A percentile compares a stretch with the other conserved stretches of the same genome.
These are phyloP conservation scores for Chrysina gloriosa DNA, from an alignment of 2,888 invertebrate species.

Conservation along the genomic window DNA sequence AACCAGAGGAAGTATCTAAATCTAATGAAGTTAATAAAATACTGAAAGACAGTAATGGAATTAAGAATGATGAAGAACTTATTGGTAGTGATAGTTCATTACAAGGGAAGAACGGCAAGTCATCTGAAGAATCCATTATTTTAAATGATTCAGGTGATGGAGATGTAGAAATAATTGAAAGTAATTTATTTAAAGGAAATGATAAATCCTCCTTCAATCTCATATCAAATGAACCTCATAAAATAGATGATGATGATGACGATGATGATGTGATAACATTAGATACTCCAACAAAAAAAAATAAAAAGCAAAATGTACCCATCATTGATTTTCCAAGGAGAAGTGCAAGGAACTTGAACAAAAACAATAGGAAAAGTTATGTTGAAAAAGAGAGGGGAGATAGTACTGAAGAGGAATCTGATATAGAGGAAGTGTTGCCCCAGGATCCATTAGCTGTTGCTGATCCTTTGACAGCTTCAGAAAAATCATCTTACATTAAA, in stretches of 20 bases:
- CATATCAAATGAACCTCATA: slow-evolving; percentile 53
- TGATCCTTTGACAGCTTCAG: slow-evolving; percentile 51
- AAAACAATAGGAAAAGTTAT: slow-evolving; percentile 65
- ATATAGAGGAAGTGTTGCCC: slow-evolving; percentile 73
- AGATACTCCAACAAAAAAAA: slow-evolving; percentile 64
- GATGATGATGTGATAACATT: slow-evolving; percentile 54
- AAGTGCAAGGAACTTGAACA: slow-evolving; percentile 71
- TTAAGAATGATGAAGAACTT: slow-evolving; percentile 45
- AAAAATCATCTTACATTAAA: slow-evolving; percentile 52
- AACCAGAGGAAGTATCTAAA: slow-evolving; percentile 44
- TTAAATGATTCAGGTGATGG: slow-evolving; percentile 61
- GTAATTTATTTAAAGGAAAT: slow-evolving; percentile 60
- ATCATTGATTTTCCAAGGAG: slow-evolving; percentile 65
- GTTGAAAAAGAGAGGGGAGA: slow-evolving; percentile 61
- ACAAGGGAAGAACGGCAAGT: slow-evolving; percentile 58
- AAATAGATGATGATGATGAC: slow-evolving; percentile 63
- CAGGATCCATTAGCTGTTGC: slow-evolving; percentile 70
- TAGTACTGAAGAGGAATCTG: slow-evolving; percentile 68
- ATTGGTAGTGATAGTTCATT: slow-evolving; percentile 2
- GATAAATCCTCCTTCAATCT: slow-evolving; percentile 63
- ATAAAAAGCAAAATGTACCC: slow-evolving; percentile 56
- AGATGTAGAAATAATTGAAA: slow-evolving; percentile 61
- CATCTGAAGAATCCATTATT: slow-evolving; percentile 64
- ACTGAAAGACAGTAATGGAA: slow-evolving; percentile 54
- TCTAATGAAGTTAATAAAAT: slow-evolving; percentile 52